These are phyloP conservation scores for Atta colombica DNA, from an alignment of 1,140 invertebrate genomes.

Conservation along the genomic window DNA sequence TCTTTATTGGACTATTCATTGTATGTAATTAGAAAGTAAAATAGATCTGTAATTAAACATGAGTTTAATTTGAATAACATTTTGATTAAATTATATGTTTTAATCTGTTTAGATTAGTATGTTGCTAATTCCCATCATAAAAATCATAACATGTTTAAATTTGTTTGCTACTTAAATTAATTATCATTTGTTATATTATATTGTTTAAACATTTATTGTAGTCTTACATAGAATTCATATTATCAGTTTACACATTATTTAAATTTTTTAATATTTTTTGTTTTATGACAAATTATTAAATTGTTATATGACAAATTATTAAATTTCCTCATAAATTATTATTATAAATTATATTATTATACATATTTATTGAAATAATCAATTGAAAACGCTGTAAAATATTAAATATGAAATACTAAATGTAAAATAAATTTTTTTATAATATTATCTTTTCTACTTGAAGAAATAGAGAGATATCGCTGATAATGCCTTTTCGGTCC, in stretches of 20 bases:
- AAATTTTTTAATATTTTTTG: background rate
- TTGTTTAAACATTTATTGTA: background rate
- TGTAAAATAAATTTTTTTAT: background rate
- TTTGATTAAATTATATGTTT: background rate
- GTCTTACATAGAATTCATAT: background rate
- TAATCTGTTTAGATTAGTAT: background rate
- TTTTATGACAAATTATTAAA: background rate
- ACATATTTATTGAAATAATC: background rate
- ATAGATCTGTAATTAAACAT: constrained; percentile 8
- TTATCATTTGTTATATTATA: background rate
- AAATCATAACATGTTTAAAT: background rate
- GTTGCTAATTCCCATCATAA: background rate
- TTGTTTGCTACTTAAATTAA: background rate
- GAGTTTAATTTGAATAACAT: constrained; percentile 25
- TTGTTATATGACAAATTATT: background rate
- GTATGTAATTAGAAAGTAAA: constrained; percentile 8
- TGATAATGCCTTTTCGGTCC: constrained; percentile 22
- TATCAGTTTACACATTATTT: background rate
- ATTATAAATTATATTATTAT: background rate
- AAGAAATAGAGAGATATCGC: constrained; percentile 7
- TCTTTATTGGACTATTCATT: background rate
- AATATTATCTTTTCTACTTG: background rate
- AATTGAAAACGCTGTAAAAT: background rate
- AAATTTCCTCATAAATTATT: constrained; percentile 14
- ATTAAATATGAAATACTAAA: background rate